Evolutionary conservation across 2,113 vertebrate genomes (phyloP), one percentile per base, ranked within the genome.

Genomic region (Mormyrus lacerda): DNA sequence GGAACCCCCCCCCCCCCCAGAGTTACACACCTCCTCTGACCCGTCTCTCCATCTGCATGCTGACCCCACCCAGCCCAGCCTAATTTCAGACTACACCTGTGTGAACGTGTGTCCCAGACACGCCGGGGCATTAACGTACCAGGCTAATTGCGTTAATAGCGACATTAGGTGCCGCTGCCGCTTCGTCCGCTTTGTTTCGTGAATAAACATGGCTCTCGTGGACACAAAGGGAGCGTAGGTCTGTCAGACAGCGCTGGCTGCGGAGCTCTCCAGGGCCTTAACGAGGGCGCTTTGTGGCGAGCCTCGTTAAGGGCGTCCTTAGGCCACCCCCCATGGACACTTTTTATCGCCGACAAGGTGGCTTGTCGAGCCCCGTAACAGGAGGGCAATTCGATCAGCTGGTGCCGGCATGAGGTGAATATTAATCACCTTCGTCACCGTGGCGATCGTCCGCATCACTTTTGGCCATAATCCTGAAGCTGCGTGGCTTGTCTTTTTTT

Each of bases 281-380:
- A 96, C 95, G 96, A 96, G 95, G 93, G 91, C 92, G 93, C 93
- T 94, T 96, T 95, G 96, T 95, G 95, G 95, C 93, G 90, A 91
- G 93, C 92, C 95, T 96, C 94, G 94, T 96, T 96, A 95, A 90
- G 93, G 85, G 92, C 91, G n/a, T 31, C 31, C 35, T 61, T 61
- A 61, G 48, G n/a, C 21, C 35, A n/a, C 87, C 10, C 87, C 65
- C 53, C 35, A 27, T 45, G 35, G 87, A 58, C 17, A n/a, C 53
- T 65, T 87, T 90, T 89, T 90, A 91, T 92, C 94, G 92, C 93
- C 91, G 91, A 91, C 91, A 89, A 90, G 51, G 93, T 94, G 95
- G 94, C 95, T 96, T 94, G 95, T 94, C 93, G 93, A 94, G 92
- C 92, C 90, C 51, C 69, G 93, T 92, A 89, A 47, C 94, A 93